Evolutionary conservation across 2,888 invertebrate genomes (phyloP).

Genomic region (Formica aserva): DNA sequence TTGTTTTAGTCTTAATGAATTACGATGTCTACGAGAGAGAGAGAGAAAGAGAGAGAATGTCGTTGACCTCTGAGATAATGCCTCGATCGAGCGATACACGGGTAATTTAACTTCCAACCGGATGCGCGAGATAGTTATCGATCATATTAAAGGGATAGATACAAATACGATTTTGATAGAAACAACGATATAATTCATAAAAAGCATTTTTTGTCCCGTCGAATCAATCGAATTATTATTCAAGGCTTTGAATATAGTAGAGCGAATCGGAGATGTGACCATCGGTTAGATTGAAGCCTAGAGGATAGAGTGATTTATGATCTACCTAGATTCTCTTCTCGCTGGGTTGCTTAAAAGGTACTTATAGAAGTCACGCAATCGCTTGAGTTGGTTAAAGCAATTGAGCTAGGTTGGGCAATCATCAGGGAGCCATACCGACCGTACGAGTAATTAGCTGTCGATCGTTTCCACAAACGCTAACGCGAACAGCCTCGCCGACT

Average conservation of each 20-base stretch:
- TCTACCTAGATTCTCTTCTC: constrained; percentile 28
- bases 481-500: neutral
- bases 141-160: neutral
- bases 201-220: neutral
- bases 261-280: constrained; percentile 3
- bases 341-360: constrained; percentile 24
- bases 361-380: constrained; percentile 52
- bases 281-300: neutral
- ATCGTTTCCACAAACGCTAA: constrained; percentile 38
- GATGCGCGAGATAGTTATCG: constrained; percentile 59
- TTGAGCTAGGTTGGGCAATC: constrained; percentile 19
- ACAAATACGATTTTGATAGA: neutral
- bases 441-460: constrained; percentile 53
- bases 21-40: constrained; percentile 55
- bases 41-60: constrained; percentile 19
- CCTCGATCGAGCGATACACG: constrained; percentile 65
- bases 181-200: neutral
- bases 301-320: constrained; percentile 38
- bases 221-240: constrained; percentile 28
- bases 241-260: neutral
- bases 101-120: constrained; percentile 65
- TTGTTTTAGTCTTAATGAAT: constrained; percentile 69
- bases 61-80: constrained; percentile 63
- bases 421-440: constrained; percentile 17
- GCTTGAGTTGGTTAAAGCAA: constrained; percentile 43